A percentile compares a stretch with the other conserved stretches of the same genome.
Conservation (phyloP, 2,888 invertebrate species). For the Cheilosia urbana region DNA sequence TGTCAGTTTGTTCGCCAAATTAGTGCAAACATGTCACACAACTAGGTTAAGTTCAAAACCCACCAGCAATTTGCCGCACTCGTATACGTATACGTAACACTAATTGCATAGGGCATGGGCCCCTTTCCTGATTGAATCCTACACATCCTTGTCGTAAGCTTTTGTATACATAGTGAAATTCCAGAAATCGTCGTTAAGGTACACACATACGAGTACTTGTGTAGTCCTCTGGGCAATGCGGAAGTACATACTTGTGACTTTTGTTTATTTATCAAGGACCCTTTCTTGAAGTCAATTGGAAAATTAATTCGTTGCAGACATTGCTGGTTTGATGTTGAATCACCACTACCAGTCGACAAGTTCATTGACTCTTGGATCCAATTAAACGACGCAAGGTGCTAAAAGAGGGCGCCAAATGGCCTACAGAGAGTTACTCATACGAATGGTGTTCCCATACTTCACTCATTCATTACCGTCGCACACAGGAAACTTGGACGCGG, state of each 20-base stretch:
- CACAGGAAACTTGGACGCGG: background rate
- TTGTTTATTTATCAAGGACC: conserved; percentile 33
- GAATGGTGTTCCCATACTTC: background rate
- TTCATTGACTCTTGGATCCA: conserved; percentile 48
- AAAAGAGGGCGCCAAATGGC: conserved; percentile 21
- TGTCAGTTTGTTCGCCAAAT: conserved; percentile 34
- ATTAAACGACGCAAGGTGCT: conserved; percentile 51
- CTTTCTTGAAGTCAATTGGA: conserved; percentile 40
- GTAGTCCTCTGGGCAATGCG: conserved; percentile 13
- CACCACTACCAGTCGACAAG: conserved; percentile 29
- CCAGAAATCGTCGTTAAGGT: conserved; percentile 2
- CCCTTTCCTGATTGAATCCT: conserved; percentile 12
- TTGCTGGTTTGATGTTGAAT: conserved; percentile 22
- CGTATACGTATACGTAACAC: conserved; percentile 5
- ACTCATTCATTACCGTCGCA: background rate
- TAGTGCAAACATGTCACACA: conserved; percentile 26
- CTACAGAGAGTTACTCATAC: background rate
- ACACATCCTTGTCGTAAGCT: background rate
- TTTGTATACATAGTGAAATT: conserved; percentile 1
- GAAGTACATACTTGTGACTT: conserved; percentile 29
- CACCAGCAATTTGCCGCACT: background rate
- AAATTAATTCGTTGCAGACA: conserved; percentile 48
- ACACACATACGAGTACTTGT: background rate
- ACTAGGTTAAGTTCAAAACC: conserved; percentile 49
- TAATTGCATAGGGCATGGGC: conserved; percentile 43